Conservation (phyloP, 2,888 invertebrate species). For the Phoronis australis region DNA sequence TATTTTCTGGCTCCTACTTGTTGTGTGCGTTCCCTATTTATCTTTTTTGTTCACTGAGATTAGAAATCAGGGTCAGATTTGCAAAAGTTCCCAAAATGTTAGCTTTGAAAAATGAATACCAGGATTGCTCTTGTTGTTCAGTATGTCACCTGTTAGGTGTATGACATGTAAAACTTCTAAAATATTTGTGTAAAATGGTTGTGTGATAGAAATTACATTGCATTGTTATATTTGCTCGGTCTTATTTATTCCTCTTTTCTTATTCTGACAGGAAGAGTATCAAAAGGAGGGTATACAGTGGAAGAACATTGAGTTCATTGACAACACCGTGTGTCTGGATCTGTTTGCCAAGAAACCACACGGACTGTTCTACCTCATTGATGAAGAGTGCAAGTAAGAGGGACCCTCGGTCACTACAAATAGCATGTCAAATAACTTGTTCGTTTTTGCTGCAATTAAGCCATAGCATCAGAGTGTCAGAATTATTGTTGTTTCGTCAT, state of each 20-base stretch:
- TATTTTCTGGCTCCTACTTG: no score
- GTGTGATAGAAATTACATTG: background rate
- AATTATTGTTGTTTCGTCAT: no score
- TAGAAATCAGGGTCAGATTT: no score
- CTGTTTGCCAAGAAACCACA: conserved; percentile 86
- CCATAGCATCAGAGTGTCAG: no score
- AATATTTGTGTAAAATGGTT: background rate
- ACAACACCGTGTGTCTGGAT: conserved; percentile 90
- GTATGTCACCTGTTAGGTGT: background rate
- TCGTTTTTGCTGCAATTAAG: no score
- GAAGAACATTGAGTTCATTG: conserved; percentile 93
- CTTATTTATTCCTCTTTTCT: background rate
- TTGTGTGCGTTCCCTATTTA: no score
- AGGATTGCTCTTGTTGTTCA: no score
- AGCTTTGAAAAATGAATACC: no score
- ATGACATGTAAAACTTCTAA: background rate
- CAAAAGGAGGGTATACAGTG: conserved; percentile 86
- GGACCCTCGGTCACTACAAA: no score
- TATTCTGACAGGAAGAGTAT: conserved; percentile 75
- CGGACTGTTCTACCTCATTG: conserved; percentile 82
- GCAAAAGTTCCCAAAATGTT: no score
- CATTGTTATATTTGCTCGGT: background rate
- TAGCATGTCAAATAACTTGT: no score
- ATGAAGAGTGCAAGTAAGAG: conserved; percentile 96
- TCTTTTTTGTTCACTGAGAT: no score